Evolutionary conservation across 2,113 vertebrate genomes (phyloP).

Genomic region (Nothoprocta pentlandii): DNA sequence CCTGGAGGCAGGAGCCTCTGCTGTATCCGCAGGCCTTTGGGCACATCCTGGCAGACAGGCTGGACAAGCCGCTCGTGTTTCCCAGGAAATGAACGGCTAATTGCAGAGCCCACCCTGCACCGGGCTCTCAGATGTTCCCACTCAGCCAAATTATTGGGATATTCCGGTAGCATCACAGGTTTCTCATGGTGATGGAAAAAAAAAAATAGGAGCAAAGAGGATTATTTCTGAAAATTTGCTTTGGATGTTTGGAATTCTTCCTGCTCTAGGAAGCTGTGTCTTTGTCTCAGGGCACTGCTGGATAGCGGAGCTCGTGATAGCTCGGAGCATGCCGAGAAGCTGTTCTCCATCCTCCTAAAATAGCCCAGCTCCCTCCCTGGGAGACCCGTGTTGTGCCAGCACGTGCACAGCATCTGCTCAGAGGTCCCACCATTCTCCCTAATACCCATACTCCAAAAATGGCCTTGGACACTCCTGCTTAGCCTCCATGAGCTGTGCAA

Average conservation of each 20-base stretch:
- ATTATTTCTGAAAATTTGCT: not conserved
- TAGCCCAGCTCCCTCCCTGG: not conserved
- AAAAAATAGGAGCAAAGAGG: not conserved
- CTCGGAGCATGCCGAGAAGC: not conserved
- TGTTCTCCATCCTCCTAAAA: rapidly evolving
- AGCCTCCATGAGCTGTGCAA: not conserved
- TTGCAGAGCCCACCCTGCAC: not conserved
- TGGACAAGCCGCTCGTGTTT: not conserved
- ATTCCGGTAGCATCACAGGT: not conserved
- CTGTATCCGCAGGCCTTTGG: not conserved
- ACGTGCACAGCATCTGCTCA: no score
- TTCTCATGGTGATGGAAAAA: not conserved
- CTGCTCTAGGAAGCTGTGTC: not conserved
- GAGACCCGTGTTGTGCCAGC: not conserved
- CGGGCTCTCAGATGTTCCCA: not conserved
- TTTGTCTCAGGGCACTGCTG: rapidly evolving
- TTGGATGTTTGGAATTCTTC: not conserved
- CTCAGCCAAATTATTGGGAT: not conserved
- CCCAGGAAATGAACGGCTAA: not conserved
- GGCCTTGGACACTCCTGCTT: not conserved
- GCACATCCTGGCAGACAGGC: not conserved
- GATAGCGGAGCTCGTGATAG: not conserved
- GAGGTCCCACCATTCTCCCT: not conserved
- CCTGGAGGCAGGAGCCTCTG: not conserved
- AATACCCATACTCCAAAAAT: not conserved